These are phyloP conservation scores for Crenichthys baileyi DNA, from an alignment of 2,797 vertebrate species.

Conservation along the genomic window DNA sequence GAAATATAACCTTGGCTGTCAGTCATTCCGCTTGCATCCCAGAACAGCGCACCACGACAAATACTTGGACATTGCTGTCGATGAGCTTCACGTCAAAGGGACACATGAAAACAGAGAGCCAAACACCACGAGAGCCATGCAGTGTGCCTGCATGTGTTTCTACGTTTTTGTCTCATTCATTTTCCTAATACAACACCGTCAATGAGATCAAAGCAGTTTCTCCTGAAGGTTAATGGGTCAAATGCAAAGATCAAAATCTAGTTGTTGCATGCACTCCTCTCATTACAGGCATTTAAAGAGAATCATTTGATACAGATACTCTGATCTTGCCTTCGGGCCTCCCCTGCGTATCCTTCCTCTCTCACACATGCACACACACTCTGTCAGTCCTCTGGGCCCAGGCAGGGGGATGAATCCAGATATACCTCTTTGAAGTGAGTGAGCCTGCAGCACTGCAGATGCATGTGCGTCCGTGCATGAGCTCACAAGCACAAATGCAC, in stretches of 20 bases:
- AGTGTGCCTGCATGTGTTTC: conserved; percentile 6
- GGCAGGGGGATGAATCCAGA: conserved; percentile 66
- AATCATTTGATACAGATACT: conserved; percentile 76
- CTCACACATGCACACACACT: conserved; percentile 23
- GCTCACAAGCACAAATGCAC: conserved; percentile 17
- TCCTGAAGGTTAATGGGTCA: conserved; percentile 80
- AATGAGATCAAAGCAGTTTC: conserved; percentile 63
- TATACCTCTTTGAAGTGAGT: conserved; percentile 74
- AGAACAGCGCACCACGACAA: conserved; percentile 14
- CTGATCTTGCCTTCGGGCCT: conserved; percentile 73
- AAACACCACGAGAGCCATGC: background rate
- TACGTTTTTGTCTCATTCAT: conserved; percentile 50
- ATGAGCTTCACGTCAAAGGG: too few species aligned
- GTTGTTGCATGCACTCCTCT: conserved; percentile 73
- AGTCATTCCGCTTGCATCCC: conserved; percentile 13
- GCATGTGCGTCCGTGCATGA: conserved; percentile 1
- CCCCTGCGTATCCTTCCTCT: conserved; percentile 48
- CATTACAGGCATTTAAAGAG: conserved; percentile 79
- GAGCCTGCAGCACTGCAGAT: conserved; percentile 1
- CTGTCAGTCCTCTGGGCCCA: conserved; percentile 56
- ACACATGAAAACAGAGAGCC: conserved; percentile 31
- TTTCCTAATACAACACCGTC: conserved; percentile 59
- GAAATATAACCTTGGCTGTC: conserved; percentile 35
- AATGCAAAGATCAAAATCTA: conserved; percentile 72
- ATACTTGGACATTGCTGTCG: conserved; percentile 18